These are phyloP conservation scores for Hemicrepidius hirtus DNA, from an alignment of 2,888 invertebrate genomes.

Conservation along the genomic window DNA sequence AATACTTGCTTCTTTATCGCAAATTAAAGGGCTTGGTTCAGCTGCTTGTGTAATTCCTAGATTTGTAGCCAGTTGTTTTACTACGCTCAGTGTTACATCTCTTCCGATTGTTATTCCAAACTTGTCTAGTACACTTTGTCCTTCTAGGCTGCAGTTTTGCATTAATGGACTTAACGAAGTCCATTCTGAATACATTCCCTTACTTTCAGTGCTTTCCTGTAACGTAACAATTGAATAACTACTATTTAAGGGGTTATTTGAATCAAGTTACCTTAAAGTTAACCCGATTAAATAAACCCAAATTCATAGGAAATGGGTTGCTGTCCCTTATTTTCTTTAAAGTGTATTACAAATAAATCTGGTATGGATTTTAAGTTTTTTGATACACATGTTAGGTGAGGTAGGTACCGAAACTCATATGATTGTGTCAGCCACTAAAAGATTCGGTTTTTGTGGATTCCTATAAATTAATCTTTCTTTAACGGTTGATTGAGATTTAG, in stretches of 20 bases:
- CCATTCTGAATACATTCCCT: conserved; percentile 91
- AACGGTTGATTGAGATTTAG: too few species aligned
- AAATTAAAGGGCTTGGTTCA: conserved; percentile 88
- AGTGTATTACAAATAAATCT: too few species aligned
- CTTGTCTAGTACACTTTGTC: conserved; percentile 85
- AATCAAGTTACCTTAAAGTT: conserved; percentile 79
- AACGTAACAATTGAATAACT: conserved; percentile 29
- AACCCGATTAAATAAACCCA: conserved; percentile 87
- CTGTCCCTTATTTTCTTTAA: too few species aligned
- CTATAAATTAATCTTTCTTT: too few species aligned
- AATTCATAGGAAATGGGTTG: conserved; percentile 77
- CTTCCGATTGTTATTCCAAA: conserved; percentile 83
- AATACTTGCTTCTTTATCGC: conserved; percentile 85
- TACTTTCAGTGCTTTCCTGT: conserved; percentile 77
- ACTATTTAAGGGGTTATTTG: not conserved
- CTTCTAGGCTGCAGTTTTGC: conserved; percentile 79
- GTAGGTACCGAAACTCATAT: too few species aligned
- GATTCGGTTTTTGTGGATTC: too few species aligned
- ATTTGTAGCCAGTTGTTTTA: conserved; percentile 83
- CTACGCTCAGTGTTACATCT: conserved; percentile 88
- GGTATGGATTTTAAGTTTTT: too few species aligned
- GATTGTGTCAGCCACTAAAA: too few species aligned
- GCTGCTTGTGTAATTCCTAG: conserved; percentile 85
- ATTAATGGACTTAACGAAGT: conserved; percentile 81
- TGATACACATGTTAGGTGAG: too few species aligned